phyloP scores from a whole-genome alignment of 2,113 vertebrate species.

The Stomatorhinus ivindoensis region DNA sequence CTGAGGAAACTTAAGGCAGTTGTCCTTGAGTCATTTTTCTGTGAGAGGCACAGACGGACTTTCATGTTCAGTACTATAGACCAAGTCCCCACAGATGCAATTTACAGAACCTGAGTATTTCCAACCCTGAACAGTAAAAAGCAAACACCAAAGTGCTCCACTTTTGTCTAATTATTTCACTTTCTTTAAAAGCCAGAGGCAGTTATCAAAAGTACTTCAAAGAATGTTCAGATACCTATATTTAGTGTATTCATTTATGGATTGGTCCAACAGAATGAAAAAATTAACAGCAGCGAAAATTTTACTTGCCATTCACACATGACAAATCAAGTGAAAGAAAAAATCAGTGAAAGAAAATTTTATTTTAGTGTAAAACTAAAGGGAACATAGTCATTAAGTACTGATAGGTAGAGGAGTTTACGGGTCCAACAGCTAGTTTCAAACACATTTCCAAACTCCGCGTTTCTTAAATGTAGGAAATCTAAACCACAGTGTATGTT shows the following conservation, averaged over 20 bases:
- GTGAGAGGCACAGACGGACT: background rate
- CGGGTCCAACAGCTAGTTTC: background rate
- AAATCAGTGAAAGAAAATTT: background rate
- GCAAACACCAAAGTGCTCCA: background rate
- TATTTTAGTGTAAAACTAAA: background rate
- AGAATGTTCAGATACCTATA: background rate
- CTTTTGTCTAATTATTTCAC: background rate
- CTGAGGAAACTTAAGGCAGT: slow-evolving; percentile 20
- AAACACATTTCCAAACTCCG: background rate
- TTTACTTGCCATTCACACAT: background rate
- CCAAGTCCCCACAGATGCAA: background rate
- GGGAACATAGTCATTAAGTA: background rate
- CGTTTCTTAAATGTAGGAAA: background rate
- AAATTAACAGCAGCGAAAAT: background rate
- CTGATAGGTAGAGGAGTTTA: background rate
- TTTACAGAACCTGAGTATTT: background rate
- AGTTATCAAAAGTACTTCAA: background rate
- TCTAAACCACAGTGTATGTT: background rate
- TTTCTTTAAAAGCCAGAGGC: background rate
- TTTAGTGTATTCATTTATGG: background rate
- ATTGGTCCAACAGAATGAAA: background rate
- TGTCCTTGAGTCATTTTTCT: slow-evolving; percentile 19
- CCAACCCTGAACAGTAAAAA: background rate
- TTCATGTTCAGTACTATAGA: background rate
- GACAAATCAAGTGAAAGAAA: background rate